phyloP scores from a whole-genome alignment of 1,140 invertebrate genomes.

The Antheraea pernyi region DNA sequence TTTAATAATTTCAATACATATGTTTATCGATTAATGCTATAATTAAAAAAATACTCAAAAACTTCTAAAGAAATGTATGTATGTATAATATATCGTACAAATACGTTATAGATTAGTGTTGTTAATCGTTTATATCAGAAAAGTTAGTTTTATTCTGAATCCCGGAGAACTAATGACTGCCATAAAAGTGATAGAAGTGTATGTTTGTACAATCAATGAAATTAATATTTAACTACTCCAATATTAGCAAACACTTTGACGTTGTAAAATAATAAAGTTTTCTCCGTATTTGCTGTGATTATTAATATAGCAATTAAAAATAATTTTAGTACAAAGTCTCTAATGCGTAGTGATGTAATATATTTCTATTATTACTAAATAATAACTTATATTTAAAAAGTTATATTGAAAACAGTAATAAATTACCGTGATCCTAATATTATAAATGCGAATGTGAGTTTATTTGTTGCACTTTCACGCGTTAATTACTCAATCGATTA shows the following conservation, averaged over 20 bases:
- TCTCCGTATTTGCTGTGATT: neutral
- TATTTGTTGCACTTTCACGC: no score
- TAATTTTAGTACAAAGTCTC: neutral
- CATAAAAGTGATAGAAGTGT: neutral
- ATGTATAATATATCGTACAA: no score
- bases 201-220: neutral
- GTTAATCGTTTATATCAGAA: neutral
- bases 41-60: neutral
- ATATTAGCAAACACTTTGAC: neutral
- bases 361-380: neutral
- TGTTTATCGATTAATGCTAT: no score
- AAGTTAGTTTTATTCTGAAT: neutral
- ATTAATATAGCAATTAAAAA: slow-evolving; percentile 1
- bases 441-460: no score
- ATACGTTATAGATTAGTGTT: no score
- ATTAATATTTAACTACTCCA: neutral
- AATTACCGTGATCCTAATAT: no score
- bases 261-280: slow-evolving; percentile 1
- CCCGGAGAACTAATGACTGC: neutral
- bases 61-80: neutral
- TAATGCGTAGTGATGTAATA: neutral
- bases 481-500: no score
- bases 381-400: neutral
- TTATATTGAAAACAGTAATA: no score
- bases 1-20: no score